Base-by-base conservation (phyloP, 2,888 invertebrate species). In the Zygothrica quintamaculata region DNA sequence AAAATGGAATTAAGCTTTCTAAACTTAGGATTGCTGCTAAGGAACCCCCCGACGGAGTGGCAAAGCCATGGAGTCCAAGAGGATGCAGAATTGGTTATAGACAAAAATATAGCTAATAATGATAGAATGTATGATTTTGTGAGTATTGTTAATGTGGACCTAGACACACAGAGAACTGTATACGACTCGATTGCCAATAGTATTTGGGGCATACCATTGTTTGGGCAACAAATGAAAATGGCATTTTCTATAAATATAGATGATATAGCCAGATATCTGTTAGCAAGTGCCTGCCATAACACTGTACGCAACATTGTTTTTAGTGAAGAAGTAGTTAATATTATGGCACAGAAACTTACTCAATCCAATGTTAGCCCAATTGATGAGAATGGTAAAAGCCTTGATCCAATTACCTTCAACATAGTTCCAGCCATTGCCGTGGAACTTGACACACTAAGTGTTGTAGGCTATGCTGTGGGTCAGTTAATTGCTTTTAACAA, bases 381-480 rank as follows among this genome's bases (percentile, higher is more conserved):
- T 1, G 31, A 37, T 11, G 43, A 31, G 25, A 3, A 1, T 12
- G 44, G 12, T 7, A 2, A 11, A 1, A 5, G 0, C 13, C 8
- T 40, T 15, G 12, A 40, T 4, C 26, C 39, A 0, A 34, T 33
- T 9, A 25, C 62, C 15, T 75, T 53, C 11, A 37, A 50, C 9
- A 8, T 62, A 0, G 74, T 53, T n/a, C 51, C 68, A 11, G 52
- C 44, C 6, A 13, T 69, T 13, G 26, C 48, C 5, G 3, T 69
- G 29, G 11, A 11, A 4, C 34, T 8, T 9, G 4, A 42, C 11
- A 42, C 74, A 4, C 68, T 59, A 22, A 1, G 22, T 0, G 9
- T 69, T 3, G 0, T 15, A 18, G 68, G 33, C 5, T 59, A 36
- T 5, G 68, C 34, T 0, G 60, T 59, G 0, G 59, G 47, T 9